Percentiles rank a stretch among this genome's conserved stretches.
Evolutionary conservation across 1,140 invertebrate genomes (phyloP).

Genomic region (Cyrtorhinus lividipennis): DNA sequence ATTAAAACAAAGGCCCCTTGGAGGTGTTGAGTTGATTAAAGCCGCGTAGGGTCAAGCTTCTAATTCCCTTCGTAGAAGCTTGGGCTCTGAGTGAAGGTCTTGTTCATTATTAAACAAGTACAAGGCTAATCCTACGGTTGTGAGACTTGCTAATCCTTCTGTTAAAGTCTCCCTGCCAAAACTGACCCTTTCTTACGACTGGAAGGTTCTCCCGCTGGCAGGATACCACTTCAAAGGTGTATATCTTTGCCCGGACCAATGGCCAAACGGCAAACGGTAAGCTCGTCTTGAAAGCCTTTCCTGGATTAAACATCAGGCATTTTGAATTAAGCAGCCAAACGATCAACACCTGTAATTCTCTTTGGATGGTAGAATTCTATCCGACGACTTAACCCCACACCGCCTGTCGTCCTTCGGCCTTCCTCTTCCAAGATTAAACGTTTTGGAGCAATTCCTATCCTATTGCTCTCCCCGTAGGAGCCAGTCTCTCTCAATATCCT

Average conservation of each 20-base stretch:
- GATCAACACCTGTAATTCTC: slow-evolving; percentile 9
- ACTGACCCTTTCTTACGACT: slow-evolving; percentile 1
- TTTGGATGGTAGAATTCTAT: background rate
- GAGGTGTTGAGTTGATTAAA: slow-evolving; percentile 9
- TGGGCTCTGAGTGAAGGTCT: slow-evolving; percentile 1
- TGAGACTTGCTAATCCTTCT: slow-evolving; percentile 5
- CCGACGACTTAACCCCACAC: background rate
- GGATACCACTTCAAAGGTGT: background rate
- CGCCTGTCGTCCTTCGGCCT: background rate
- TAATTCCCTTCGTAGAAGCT: background rate
- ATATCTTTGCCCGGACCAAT: background rate
- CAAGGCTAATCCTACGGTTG: slow-evolving; percentile 8
- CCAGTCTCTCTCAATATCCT: background rate
- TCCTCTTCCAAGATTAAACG: background rate
- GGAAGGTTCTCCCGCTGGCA: background rate
- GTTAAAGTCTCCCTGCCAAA: background rate
- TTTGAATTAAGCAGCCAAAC: slow-evolving; percentile 2
- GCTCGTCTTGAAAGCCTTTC: slow-evolving; percentile 1
- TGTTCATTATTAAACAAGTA: slow-evolving; percentile 5
- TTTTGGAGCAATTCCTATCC: background rate
- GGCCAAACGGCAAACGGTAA: background rate
- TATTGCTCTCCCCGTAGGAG: background rate
- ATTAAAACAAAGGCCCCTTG: slow-evolving; percentile 3
- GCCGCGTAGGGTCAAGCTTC: background rate
- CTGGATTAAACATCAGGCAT: background rate